Conservation (phyloP, 2,888 invertebrate genomes). For the Helicoverpa assulta region DNA sequence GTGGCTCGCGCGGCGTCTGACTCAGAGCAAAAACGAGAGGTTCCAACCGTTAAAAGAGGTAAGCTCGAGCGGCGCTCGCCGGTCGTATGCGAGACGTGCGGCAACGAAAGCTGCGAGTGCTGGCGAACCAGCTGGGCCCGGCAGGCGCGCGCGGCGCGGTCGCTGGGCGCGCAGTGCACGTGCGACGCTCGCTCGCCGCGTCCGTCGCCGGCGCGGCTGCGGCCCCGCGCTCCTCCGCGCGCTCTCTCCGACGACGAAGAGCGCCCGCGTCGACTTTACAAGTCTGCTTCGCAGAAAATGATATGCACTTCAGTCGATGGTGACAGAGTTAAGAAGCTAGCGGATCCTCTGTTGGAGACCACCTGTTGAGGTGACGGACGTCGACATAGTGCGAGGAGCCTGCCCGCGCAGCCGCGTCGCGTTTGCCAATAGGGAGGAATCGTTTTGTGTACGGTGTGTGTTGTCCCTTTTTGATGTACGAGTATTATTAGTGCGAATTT, state of each 20-base stretch:
- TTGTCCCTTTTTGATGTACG: constrained; percentile 75
- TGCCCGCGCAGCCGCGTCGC: constrained; percentile 13
- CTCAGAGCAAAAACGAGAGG: constrained; percentile 60
- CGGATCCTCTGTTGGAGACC: constrained; percentile 84
- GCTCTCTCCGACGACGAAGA: constrained; percentile 76
- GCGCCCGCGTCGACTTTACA: constrained; percentile 76
- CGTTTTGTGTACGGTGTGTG: constrained; percentile 68
- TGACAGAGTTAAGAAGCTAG: constrained; percentile 58
- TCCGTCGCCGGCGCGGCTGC: constrained; percentile 60
- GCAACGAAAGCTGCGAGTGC: constrained; percentile 74
- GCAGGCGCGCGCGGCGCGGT: constrained; percentile 59
- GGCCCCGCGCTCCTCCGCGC: constrained; percentile 65
- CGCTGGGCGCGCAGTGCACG: constrained; percentile 68
- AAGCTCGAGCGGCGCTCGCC: constrained; percentile 74
- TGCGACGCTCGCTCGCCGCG: constrained; percentile 69
- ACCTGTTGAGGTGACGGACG: constrained; percentile 75
- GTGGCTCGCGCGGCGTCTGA: constrained; percentile 52
- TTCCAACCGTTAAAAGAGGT: constrained; percentile 65
- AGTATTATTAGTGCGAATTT: constrained; percentile 89
- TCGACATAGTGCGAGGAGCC: constrained; percentile 30
- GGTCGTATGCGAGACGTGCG: constrained; percentile 76
- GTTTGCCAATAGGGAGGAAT: constrained; percentile 42
- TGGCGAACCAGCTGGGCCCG: constrained; percentile 67
- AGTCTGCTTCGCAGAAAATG: constrained; percentile 75
- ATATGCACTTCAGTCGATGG: constrained; percentile 66